These are phyloP conservation scores for Plecotus auritus DNA, from an alignment of 2,113 vertebrate species.

Conservation along the genomic window DNA sequence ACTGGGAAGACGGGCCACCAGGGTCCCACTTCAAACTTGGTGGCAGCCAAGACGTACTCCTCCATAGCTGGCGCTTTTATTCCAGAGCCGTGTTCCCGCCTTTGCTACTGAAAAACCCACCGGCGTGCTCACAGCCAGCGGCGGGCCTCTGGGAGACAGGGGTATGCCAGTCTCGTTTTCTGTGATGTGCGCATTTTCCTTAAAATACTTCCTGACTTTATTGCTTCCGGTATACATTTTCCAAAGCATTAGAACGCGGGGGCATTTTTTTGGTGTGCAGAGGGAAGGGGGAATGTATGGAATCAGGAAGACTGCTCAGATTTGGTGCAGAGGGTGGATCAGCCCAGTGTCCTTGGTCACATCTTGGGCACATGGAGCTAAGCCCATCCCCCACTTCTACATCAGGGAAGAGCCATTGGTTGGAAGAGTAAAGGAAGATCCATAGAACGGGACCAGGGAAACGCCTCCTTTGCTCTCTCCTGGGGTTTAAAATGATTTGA, in stretches of 20 bases:
- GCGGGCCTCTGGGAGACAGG: background rate
- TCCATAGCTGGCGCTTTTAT: background rate
- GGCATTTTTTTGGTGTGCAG: background rate
- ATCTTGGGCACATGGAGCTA: background rate
- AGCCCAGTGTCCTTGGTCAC: background rate
- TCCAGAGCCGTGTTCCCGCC: accelerated
- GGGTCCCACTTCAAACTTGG: background rate
- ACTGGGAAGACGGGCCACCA: background rate
- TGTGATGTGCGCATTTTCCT: background rate
- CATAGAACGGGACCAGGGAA: background rate
- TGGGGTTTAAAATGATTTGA: background rate
- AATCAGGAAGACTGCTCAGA: background rate
- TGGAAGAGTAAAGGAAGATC: background rate
- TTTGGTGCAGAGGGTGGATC: background rate
- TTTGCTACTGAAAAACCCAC: background rate
- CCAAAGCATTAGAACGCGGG: background rate
- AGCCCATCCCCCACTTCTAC: background rate
- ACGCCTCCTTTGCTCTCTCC: background rate
- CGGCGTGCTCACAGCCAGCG: background rate
- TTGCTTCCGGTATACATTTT: background rate
- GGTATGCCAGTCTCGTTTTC: accelerated
- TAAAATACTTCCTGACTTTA: background rate
- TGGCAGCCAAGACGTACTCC: background rate
- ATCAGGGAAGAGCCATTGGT: background rate
- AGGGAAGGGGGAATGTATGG: background rate